Evolutionary conservation across 2,797 vertebrate species (phyloP).

Genomic region (Eulemur albifrons): DNA sequence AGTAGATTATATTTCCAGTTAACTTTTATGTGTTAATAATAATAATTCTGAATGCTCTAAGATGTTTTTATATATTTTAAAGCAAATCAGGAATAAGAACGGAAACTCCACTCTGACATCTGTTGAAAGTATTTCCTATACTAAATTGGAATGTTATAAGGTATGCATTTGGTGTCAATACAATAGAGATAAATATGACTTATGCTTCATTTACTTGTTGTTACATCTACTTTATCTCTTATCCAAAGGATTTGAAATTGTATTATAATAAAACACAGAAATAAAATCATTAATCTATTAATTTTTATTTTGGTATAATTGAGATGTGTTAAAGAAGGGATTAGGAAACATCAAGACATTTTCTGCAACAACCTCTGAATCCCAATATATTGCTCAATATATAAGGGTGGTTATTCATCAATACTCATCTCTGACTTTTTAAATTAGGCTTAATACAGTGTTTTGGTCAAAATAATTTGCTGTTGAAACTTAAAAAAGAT

Average conservation of each 20-base stretch:
- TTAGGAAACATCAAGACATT: neutral
- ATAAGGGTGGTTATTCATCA: neutral
- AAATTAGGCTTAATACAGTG: neutral
- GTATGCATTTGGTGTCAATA: neutral
- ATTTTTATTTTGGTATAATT: neutral
- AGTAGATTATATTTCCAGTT: too few species aligned
- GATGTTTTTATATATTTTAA: neutral
- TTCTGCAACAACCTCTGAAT: neutral
- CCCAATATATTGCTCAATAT: neutral
- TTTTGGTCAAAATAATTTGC: neutral
- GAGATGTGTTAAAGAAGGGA: neutral
- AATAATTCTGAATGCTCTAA: neutral
- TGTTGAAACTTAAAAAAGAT: neutral
- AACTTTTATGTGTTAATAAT: neutral
- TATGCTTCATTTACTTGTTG: neutral
- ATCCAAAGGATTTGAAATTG: neutral
- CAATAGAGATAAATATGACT: too few species aligned
- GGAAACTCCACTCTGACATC: neutral
- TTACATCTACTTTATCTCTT: neutral
- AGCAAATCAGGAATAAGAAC: neutral
- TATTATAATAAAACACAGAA: neutral
- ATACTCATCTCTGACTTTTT: neutral
- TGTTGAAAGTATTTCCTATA: neutral
- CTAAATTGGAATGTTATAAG: neutral
- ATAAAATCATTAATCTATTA: neutral